Evolutionary conservation across 1,140 invertebrate genomes (phyloP).

Genomic region (Drosophila tristis): DNA sequence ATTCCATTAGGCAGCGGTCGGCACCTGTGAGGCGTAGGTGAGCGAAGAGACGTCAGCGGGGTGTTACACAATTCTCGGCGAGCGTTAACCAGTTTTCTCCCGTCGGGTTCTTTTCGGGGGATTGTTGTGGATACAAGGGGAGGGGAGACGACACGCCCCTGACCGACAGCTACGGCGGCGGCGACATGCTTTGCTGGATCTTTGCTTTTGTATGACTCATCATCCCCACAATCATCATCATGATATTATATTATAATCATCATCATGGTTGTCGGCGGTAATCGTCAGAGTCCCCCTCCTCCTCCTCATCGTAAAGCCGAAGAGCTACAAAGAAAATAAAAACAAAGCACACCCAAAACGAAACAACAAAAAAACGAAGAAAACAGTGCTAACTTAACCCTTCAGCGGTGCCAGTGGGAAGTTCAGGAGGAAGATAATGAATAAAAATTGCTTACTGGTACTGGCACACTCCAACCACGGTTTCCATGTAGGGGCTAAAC

Average conservation of each 20-base stretch:
- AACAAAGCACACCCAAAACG: constrained; percentile 22
- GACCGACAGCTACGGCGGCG: constrained; percentile 17
- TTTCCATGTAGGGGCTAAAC: background rate
- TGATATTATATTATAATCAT: no score
- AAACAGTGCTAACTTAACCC: constrained; percentile 11
- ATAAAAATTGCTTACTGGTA: no score
- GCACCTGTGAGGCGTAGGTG: constrained; percentile 59
- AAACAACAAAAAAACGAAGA: constrained; percentile 12
- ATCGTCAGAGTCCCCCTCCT: background rate
- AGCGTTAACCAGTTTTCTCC: constrained; percentile 53
- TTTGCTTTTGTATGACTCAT: constrained; percentile 45
- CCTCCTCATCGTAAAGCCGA: constrained; percentile 12
- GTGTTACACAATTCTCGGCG: constrained; percentile 28
- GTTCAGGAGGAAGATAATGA: no score
- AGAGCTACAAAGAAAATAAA: constrained; percentile 16
- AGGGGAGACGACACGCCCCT: constrained; percentile 44
- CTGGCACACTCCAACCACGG: no score
- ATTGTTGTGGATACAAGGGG: constrained; percentile 1
- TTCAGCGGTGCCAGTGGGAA: background rate
- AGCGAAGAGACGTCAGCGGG: constrained; percentile 11
- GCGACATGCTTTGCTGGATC: constrained; percentile 58
- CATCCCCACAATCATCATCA: constrained; percentile 1
- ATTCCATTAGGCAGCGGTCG: constrained; percentile 41
- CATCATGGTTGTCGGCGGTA: no score
- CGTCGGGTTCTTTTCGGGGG: background rate